A percentile compares a stretch with the other conserved stretches of the same genome.
Evolutionary conservation across 1,140 invertebrate genomes (phyloP).

Genomic region (Drosophila setifemur): DNA sequence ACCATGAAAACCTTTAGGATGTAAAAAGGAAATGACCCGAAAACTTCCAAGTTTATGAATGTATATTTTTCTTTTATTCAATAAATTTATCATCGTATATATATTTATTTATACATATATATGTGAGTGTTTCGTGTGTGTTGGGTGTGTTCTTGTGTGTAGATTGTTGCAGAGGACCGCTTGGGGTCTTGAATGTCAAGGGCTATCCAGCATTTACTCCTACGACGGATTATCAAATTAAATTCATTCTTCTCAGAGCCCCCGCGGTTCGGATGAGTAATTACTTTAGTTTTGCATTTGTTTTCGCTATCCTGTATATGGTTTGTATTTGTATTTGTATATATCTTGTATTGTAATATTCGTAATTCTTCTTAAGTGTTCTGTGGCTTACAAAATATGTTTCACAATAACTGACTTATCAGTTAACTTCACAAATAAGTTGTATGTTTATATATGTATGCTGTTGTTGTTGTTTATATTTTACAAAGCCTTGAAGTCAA

Average conservation of each 20-base stretch:
- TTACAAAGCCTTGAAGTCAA: conserved; percentile 73
- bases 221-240: conserved; percentile 2
- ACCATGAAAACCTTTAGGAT: no score
- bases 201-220: conserved; percentile 14
- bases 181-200: conserved; percentile 6
- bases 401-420: conserved; percentile 59
- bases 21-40: no score
- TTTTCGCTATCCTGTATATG: conserved; percentile 37
- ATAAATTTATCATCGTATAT: conserved; percentile 49
- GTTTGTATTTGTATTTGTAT: conserved; percentile 40
- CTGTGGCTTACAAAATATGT: conserved; percentile 47
- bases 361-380: conserved; percentile 40
- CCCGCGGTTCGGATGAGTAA: conserved; percentile 5
- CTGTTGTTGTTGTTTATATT: conserved; percentile 14
- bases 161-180: conserved; percentile 14
- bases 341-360: conserved; percentile 43
- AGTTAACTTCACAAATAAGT: conserved; percentile 48
- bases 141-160: conserved; percentile 11
- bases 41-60: conserved; percentile 38
- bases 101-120: conserved; percentile 61
- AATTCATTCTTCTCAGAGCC: not conserved
- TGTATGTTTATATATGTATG: conserved; percentile 35
- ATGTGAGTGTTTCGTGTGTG: conserved; percentile 27
- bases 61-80: conserved; percentile 63
- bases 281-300: conserved; percentile 7